A percentile compares a stretch with the other conserved stretches of the same genome.
Evolutionary conservation across 1,140 invertebrate species (phyloP).

Genomic region (Brachionus paranguensis): DNA sequence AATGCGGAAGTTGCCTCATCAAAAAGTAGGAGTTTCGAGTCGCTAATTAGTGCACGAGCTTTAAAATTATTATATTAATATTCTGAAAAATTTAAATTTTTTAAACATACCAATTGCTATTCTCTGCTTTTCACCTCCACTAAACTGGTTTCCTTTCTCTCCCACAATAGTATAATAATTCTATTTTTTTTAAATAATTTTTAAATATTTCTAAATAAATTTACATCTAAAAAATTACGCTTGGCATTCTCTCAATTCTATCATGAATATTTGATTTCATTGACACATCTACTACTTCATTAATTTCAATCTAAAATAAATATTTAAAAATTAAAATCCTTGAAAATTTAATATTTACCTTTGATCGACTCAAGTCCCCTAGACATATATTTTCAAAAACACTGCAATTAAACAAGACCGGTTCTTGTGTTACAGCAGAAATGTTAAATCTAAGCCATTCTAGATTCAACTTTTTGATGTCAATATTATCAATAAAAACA

Average conservation of each 20-base stretch:
- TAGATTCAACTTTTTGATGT: conserved; percentile 48
- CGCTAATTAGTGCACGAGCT: conserved; percentile 57
- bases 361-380: conserved; percentile 60
- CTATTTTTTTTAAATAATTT: background rate
- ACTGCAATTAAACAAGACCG: conserved; percentile 75
- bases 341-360: background rate
- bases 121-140: conserved; percentile 52
- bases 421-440: conserved; percentile 73
- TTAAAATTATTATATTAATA: no score
- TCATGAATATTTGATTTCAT: conserved; percentile 77
- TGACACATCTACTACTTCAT: conserved; percentile 72
- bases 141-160: no score
- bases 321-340: background rate
- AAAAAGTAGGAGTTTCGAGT: conserved; percentile 70
- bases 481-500: background rate
- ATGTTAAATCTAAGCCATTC: conserved; percentile 61
- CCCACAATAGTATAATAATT: conserved; percentile 48
- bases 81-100: background rate
- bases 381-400: conserved; percentile 67
- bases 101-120: conserved; percentile 40
- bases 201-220: background rate
- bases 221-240: conserved; percentile 49
- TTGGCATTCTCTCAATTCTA: conserved; percentile 49
- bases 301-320: conserved; percentile 56
- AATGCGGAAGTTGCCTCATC: conserved; percentile 84